These are phyloP conservation scores for Boloria euphrosyne DNA, from an alignment of 2,888 invertebrate species.

Conservation along the genomic window DNA sequence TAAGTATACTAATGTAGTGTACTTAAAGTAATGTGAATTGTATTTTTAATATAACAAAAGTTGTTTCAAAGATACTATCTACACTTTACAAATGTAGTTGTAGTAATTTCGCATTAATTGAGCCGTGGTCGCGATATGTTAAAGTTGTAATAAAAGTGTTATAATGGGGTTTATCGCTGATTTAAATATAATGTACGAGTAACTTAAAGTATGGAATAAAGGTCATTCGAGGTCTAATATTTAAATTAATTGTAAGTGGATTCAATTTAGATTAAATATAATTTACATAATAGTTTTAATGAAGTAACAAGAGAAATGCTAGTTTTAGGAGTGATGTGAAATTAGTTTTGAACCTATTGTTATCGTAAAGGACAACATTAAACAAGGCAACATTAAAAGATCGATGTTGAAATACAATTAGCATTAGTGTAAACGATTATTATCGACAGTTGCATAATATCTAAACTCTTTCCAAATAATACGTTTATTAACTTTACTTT, in stretches of 20 bases:
- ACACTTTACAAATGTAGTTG: conserved; percentile 32
- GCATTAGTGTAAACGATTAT: too few species aligned
- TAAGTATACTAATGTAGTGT: background rate
- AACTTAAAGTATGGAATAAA: conserved; percentile 3
- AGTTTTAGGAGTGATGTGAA: too few species aligned
- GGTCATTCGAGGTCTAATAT: background rate
- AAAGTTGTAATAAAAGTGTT: conserved; percentile 33
- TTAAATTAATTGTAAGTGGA: conserved; percentile 9
- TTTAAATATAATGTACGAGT: conserved; percentile 16
- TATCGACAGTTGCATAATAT: too few species aligned
- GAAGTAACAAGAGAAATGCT: background rate
- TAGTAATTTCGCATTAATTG: conserved; percentile 35
- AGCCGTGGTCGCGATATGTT: conserved; percentile 28
- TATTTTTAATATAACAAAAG: background rate
- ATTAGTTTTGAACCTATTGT: too few species aligned
- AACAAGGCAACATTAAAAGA: too few species aligned
- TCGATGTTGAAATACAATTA: too few species aligned
- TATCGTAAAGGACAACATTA: too few species aligned
- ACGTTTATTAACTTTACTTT: too few species aligned
- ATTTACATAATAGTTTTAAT: background rate
- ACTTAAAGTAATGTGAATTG: too few species aligned
- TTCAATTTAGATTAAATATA: conserved; percentile 12
- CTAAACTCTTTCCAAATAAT: too few species aligned
- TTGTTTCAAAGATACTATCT: conserved; percentile 32
- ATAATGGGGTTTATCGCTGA: conserved; percentile 26